Evolutionary conservation across 2,888 invertebrate genomes (phyloP), one percentile per base, ranked within the genome.

Genomic region (Yponomeuta evonymella): DNA sequence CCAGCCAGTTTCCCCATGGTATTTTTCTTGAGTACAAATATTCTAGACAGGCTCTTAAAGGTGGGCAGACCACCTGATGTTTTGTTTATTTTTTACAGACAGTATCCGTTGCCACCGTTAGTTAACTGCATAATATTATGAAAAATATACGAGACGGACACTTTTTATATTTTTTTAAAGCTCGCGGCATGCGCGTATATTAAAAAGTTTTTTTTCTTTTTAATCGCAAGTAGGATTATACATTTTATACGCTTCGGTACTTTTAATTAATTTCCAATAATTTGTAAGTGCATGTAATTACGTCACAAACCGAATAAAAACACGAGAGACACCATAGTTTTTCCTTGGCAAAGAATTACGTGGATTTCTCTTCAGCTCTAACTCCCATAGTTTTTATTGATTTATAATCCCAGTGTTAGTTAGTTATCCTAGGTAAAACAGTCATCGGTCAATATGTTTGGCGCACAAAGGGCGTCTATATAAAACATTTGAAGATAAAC

Each of bases 121-220:
- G 67, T 67, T 67, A 36, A 67, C 67, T 67, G 67, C 67, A 67
- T 48, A 67, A 36, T 67, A 48, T 67, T 67, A 23, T 67, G 43
- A 23, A 43, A 67, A 67, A 43, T 48, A 43, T 43, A 67, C 67
- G 48, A 43, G 15, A 8, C 12, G 12, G 48, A 30, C 11, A 1
- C 12, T 65, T 65, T 30, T 33, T 65, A 23, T 65, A 29, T 65
- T 33, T 67, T 33, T 67, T 67, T 65, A 12, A 30, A 43, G 43
- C 67, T 36, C 43, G 48, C n/a, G 67, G 43, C n/a, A 67, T 58
- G 51, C 51, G 12, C 36, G 36, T 15, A 12, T 5, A 67, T 51
- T 69, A 69, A 51, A 48, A 51, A 69, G 51, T 23, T 23, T 48
- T 29, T 23, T 69, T 70, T 63, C 64, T 70, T 64, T 64, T 70